Conservation (phyloP, 2,888 invertebrate genomes). For the Troilus luridus region DNA sequence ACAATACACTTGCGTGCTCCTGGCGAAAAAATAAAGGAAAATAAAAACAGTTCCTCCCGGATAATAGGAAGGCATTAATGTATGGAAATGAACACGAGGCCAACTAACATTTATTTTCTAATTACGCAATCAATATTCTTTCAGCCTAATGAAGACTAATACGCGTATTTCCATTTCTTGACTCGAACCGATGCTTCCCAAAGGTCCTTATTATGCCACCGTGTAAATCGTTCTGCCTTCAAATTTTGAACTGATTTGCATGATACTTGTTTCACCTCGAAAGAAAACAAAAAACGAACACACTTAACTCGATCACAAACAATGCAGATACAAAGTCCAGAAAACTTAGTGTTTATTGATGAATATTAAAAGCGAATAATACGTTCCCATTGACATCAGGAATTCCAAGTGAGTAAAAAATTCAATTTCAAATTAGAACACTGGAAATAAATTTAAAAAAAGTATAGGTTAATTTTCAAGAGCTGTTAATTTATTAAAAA, state of each 20-base stretch:
- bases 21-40: constrained; percentile 21
- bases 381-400: too few relatives aligned
- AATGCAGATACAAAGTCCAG: background rate
- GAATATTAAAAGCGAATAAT: too few relatives aligned
- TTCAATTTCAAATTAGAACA: too few relatives aligned
- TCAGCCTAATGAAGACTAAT: constrained; percentile 57
- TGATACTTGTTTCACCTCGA: background rate
- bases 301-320: background rate
- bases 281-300: background rate
- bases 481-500: too few relatives aligned
- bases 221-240: background rate
- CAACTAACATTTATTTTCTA: constrained; percentile 56
- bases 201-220: background rate
- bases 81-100: constrained; percentile 44
- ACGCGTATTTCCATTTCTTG: constrained; percentile 36
- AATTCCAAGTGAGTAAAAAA: too few relatives aligned
- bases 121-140: constrained; percentile 57
- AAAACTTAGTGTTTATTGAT: background rate
- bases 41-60: constrained; percentile 3
- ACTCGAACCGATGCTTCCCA: background rate
- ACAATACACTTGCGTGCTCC: constrained; percentile 37
- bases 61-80: constrained; percentile 52
- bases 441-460: too few relatives aligned
- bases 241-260: constrained; percentile 27
- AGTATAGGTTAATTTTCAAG: too few relatives aligned